These are phyloP conservation scores for Drosophila anomelani DNA, from an alignment of 2,888 invertebrate species.

Conservation along the genomic window DNA sequence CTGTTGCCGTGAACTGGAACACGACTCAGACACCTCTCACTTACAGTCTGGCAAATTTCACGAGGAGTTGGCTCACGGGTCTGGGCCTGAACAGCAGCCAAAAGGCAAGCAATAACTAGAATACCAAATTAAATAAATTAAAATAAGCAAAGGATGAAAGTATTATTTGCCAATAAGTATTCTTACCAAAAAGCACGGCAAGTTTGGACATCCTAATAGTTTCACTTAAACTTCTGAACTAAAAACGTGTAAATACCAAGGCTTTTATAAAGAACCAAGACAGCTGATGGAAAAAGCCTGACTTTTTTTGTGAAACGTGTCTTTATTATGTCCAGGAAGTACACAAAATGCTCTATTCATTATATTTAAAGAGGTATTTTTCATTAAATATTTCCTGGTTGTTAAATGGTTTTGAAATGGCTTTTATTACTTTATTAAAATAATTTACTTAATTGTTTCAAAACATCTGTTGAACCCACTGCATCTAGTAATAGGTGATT, in stretches of 20 bases:
- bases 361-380: not conserved
- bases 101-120: conserved; percentile 23
- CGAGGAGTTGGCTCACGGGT: conserved; percentile 4
- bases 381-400: conserved; percentile 3
- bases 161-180: not conserved
- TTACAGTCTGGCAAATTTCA: conserved; percentile 27
- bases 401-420: not conserved
- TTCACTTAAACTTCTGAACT: conserved; percentile 21
- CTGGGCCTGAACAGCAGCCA: conserved; percentile 35
- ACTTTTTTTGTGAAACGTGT: not conserved
- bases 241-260: not conserved
- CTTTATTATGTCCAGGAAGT: conserved; percentile 21
- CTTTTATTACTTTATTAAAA: conserved; percentile 15
- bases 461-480: conserved; percentile 2
- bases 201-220: conserved; percentile 49
- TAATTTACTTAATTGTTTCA: not conserved
- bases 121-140: not conserved
- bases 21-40: conserved; percentile 20
- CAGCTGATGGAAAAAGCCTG: not conserved
- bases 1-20: conserved; percentile 25
- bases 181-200: conserved; percentile 58
- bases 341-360: not conserved
- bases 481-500: conserved; percentile 5
- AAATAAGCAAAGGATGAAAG: no score
- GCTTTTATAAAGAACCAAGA: conserved; percentile 42